These are phyloP conservation scores for Caradrina kadenii DNA, from an alignment of 2,888 invertebrate species.

Conservation along the genomic window DNA sequence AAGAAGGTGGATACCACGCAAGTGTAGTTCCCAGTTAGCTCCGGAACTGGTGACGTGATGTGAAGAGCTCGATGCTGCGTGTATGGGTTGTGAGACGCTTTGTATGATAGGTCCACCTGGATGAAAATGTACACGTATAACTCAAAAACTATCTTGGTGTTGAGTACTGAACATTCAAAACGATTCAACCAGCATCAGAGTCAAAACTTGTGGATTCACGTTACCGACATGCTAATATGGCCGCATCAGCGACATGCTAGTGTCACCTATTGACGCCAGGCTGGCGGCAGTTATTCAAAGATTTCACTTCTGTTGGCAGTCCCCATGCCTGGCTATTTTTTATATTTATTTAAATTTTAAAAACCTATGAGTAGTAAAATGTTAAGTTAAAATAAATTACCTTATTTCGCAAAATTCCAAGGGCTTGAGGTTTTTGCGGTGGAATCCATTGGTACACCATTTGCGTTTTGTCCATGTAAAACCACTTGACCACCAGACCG, in stretches of 20 bases:
- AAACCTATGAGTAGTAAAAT: background rate
- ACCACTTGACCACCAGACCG: slow-evolving; percentile 95
- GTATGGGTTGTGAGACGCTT: slow-evolving; percentile 92
- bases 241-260: too few species aligned
- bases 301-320: too few species aligned
- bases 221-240: too few species aligned
- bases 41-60: slow-evolving; percentile 92
- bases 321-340: too few species aligned
- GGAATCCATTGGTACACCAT: slow-evolving; percentile 96
- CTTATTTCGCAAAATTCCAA: slow-evolving; percentile 88
- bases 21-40: slow-evolving; percentile 93
- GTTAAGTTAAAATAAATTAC: slow-evolving; percentile 61
- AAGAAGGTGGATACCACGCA: slow-evolving; percentile 93
- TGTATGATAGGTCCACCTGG: slow-evolving; percentile 91
- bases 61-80: slow-evolving; percentile 93
- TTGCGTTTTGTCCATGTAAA: slow-evolving; percentile 91
- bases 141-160: too few species aligned
- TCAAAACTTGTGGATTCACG: too few species aligned
- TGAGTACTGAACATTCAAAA: too few species aligned
- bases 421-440: slow-evolving; percentile 92
- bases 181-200: too few species aligned
- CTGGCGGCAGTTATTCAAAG: too few species aligned
- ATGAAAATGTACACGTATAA: slow-evolving; percentile 24
- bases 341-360: too few species aligned
- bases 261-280: too few species aligned